These are phyloP conservation scores for Somateria mollissima DNA, from an alignment of 2,797 vertebrate genomes.

Conservation along the genomic window DNA sequence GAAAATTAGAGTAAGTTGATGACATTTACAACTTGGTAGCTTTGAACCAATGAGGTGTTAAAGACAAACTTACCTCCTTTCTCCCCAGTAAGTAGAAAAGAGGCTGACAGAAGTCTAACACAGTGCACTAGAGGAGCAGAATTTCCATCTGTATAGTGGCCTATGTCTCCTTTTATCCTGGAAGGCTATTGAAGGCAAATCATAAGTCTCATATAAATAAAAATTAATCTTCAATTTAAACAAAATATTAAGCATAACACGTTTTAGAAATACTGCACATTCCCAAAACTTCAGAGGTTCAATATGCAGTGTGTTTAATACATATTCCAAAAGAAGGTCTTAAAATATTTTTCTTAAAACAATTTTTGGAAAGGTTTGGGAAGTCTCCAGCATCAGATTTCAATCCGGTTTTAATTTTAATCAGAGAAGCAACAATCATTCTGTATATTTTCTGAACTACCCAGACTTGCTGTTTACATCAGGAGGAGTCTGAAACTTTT, in stretches of 20 bases:
- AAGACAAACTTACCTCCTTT: conserved; percentile 83
- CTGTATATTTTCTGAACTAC: neutral
- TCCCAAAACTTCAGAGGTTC: neutral
- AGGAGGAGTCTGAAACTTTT: neutral
- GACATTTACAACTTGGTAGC: neutral
- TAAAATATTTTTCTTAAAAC: neutral
- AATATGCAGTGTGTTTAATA: neutral
- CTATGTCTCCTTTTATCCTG: conserved; percentile 92
- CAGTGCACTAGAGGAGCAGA: conserved; percentile 93
- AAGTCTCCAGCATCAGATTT: neutral
- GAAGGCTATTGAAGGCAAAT: conserved; percentile 80
- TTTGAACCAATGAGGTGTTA: accelerated
- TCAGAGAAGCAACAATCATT: neutral
- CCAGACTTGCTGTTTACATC: neutral
- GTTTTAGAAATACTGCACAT: neutral
- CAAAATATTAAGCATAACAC: neutral
- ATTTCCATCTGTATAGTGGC: conserved; percentile 86
- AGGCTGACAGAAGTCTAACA: conserved; percentile 91
- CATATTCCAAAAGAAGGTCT: neutral
- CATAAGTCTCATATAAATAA: neutral
- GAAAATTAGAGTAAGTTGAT: neutral
- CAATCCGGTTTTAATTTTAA: neutral
- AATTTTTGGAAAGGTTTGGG: neutral
- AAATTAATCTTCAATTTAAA: neutral
- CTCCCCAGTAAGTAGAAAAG: conserved; percentile 92